Evolutionary conservation across 23 tunicate genomes (phyloP).

Genomic region (Ciona savignyi): DNA sequence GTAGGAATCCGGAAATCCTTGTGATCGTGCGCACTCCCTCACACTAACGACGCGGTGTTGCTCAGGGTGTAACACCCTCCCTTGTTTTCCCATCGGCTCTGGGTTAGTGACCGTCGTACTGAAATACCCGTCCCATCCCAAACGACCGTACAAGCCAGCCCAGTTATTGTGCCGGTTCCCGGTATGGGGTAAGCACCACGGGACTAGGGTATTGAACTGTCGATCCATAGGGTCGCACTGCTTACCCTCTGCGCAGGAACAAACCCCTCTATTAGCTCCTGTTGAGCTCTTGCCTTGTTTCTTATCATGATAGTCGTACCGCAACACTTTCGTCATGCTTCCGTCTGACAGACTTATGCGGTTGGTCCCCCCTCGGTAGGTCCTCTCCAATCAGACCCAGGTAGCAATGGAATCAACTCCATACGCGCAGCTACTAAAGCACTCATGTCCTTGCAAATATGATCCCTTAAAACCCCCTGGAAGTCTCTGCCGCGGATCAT

Average conservation of each 20-base stretch:
- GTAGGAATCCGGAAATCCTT: slow-evolving; percentile 93
- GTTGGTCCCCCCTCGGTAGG: slow-evolving; percentile 68
- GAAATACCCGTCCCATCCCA: slow-evolving; percentile 85
- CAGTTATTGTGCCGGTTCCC: slow-evolving; percentile 87
- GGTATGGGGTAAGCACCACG: slow-evolving; percentile 88
- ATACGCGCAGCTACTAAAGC: slow-evolving; percentile 62
- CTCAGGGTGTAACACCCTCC: slow-evolving; percentile 83
- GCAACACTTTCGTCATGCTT: slow-evolving; percentile 32
- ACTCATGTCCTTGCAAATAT: slow-evolving; percentile 78
- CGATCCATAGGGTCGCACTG: slow-evolving; percentile 77
- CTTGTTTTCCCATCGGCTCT: slow-evolving; percentile 96
- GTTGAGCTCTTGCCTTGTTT: slow-evolving; percentile 67
- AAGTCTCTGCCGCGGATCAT: slow-evolving; percentile 46
- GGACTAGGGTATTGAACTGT: slow-evolving; percentile 73
- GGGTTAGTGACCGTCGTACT: slow-evolving; percentile 88
- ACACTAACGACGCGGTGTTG: slow-evolving; percentile 80
- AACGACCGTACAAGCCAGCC: slow-evolving; percentile 87
- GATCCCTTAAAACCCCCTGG: slow-evolving; percentile 61
- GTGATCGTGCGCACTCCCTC: slow-evolving; percentile 91
- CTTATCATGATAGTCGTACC: slow-evolving; percentile 69
- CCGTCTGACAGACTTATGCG: slow-evolving; percentile 75
- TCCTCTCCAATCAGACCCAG: slow-evolving; percentile 95
- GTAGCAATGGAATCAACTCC: slow-evolving; percentile 53
- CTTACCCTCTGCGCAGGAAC: slow-evolving; percentile 51
- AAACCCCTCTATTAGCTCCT: slow-evolving; percentile 80